Base-by-base conservation (phyloP, 2,113 vertebrate species). In the Tautogolabrus adspersus region DNA sequence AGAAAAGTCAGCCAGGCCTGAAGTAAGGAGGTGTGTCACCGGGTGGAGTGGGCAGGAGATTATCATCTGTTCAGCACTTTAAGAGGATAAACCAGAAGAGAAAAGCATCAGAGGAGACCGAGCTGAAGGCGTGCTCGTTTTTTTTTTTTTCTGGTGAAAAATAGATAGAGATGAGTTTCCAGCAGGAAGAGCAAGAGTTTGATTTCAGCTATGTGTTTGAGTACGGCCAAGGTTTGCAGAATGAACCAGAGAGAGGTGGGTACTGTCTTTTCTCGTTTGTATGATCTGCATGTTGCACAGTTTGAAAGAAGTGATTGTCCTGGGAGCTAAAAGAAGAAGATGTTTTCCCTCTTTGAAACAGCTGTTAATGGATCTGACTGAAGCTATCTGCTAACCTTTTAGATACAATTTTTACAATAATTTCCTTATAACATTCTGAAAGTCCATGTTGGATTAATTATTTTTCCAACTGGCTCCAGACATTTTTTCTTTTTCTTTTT, bases 171-270 rank as follows among this genome's bases (percentile, higher is more conserved):
- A 97, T 97, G 96, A 96, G 94, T 85, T 95, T 92, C 71, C 88
- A 91, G 85, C 90, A 89, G 76, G 92, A 94, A 81, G 95, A 96
- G 67, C 94, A 92, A 42, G 96, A 97, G 91, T 96, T 98, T 86
- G 96, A 96, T 76, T 97, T 97, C 88, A 95, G 94, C 84, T 96
- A 95, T 90, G 87, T 97, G 78, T 97, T 96, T 93, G 96, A 97
- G 91, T 96, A 95, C 91, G 93, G 93, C 90, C 94, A 93, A 87
- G 89, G 91, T 80, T 93, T 90, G 40, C 93, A 94, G 77, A 81
- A 89, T 22, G 76, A 79, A 44, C 64, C 72, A 23, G 75, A 91
- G 59, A 93, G 89, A 96, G 96, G 96, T 96, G 86, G 86, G 96
- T 96, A 58, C 46, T 40, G 38, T 55, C 23, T 37, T 56, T 21